phyloP scores from a whole-genome alignment of 2,113 vertebrate species.

The Sinocyclocheilus maitianheensis region DNA sequence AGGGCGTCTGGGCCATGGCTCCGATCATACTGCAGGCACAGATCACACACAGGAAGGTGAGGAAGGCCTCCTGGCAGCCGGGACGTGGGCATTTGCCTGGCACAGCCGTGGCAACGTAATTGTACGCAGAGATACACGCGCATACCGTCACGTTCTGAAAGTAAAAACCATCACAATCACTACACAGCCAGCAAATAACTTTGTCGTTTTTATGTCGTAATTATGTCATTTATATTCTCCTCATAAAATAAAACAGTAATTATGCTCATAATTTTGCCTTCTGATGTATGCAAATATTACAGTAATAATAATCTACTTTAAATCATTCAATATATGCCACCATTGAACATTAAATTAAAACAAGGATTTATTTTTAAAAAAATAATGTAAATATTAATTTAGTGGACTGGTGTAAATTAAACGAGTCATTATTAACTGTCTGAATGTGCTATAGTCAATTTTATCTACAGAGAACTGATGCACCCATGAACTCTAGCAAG shows the following conservation, averaged over 20 bases:
- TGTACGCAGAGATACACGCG: slow-evolving; percentile 79
- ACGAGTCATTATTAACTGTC: background rate
- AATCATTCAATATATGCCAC: background rate
- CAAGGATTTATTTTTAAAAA: background rate
- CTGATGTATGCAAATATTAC: too few species aligned
- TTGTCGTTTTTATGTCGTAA: too few species aligned
- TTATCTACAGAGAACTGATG: background rate
- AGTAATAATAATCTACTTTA: background rate
- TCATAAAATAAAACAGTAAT: too few species aligned
- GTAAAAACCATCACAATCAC: background rate
- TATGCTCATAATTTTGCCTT: too few species aligned
- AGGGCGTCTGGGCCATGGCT: too few species aligned
- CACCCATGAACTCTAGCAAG: background rate
- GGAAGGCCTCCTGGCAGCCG: slow-evolving; percentile 87
- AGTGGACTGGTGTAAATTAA: background rate
- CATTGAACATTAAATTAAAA: background rate
- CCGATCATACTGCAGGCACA: too few species aligned
- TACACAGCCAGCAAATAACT: too few species aligned
- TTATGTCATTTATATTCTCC: too few species aligned
- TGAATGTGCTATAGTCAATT: background rate
- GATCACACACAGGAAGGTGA: too few species aligned
- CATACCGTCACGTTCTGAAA: slow-evolving; percentile 90
- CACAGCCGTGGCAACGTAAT: slow-evolving; percentile 75
- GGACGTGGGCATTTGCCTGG: slow-evolving; percentile 91
- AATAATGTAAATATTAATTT: background rate